Percentiles rank a stretch among this genome's conserved stretches.
phyloP scores from a whole-genome alignment of 2,113 vertebrate species.

The Geothlypis trichas region DNA sequence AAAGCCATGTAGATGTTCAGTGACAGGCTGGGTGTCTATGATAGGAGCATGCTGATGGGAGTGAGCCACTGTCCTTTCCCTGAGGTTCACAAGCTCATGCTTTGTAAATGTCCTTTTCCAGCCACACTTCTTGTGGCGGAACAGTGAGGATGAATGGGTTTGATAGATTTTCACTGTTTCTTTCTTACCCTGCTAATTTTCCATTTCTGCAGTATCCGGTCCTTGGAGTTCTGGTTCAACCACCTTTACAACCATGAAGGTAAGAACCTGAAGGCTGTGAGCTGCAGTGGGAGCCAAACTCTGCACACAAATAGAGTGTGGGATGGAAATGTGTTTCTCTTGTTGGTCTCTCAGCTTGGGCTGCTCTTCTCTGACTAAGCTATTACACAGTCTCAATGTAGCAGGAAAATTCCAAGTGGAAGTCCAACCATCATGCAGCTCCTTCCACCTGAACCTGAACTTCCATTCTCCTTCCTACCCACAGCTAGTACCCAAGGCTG shows the following conservation, averaged over 20 bases:
- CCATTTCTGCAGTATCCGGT: slow-evolving; percentile 82
- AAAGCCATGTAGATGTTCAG: background rate
- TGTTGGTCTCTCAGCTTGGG: background rate
- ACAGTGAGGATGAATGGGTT: background rate
- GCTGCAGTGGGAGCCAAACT: background rate
- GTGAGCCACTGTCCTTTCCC: background rate
- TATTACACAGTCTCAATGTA: fast-evolving
- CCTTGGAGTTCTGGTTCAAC: slow-evolving; percentile 97
- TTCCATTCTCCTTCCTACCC: background rate
- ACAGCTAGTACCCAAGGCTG: background rate
- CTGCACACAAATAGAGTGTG: background rate
- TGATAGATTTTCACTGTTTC: background rate
- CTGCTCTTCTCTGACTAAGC: background rate
- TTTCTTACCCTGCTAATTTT: background rate
- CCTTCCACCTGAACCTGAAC: background rate
- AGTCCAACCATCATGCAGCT: background rate
- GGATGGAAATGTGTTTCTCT: background rate
- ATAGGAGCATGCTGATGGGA: background rate
- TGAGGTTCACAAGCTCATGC: background rate
- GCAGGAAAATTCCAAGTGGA: background rate
- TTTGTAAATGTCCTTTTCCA: background rate
- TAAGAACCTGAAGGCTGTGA: slow-evolving; percentile 51
- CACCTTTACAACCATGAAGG: slow-evolving; percentile 96
- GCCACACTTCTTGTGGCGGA: background rate
- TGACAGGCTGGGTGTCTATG: background rate